Conservation (phyloP, 2,113 vertebrate species). For the Coturnix japonica region DNA sequence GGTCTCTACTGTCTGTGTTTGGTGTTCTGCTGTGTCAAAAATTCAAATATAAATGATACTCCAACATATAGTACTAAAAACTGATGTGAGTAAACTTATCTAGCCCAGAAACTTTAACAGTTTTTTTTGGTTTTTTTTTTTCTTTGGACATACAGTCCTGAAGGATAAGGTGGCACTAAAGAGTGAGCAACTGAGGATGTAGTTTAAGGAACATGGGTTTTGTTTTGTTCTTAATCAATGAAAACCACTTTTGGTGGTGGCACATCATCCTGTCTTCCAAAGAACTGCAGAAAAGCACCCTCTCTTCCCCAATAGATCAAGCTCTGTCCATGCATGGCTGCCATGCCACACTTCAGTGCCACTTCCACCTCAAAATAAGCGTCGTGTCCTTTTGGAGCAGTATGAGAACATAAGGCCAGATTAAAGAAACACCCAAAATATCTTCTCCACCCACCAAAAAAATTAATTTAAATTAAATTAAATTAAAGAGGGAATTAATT, state of each 20-base stretch:
- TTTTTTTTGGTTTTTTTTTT: background rate
- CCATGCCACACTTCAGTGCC: accelerated
- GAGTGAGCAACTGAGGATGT: background rate
- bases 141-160: background rate
- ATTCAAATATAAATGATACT: background rate
- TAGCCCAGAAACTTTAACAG: background rate
- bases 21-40: background rate
- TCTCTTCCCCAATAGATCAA: background rate
- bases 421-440: background rate
- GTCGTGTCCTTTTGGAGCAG: background rate
- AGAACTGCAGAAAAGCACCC: background rate
- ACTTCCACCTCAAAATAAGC: background rate
- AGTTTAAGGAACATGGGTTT: background rate
- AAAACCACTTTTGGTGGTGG: background rate
- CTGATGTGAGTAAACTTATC: background rate
- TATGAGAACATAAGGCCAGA: background rate
- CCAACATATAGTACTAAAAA: background rate
- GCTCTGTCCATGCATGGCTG: accelerated
- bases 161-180: background rate
- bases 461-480: too few relatives aligned
- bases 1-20: background rate
- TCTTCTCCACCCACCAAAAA: background rate
- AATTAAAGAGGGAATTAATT: too few relatives aligned
- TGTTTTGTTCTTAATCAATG: background rate
- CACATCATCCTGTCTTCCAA: background rate